These are phyloP conservation scores for Xylocampa areola DNA, from an alignment of 2,888 invertebrate species.

Conservation along the genomic window DNA sequence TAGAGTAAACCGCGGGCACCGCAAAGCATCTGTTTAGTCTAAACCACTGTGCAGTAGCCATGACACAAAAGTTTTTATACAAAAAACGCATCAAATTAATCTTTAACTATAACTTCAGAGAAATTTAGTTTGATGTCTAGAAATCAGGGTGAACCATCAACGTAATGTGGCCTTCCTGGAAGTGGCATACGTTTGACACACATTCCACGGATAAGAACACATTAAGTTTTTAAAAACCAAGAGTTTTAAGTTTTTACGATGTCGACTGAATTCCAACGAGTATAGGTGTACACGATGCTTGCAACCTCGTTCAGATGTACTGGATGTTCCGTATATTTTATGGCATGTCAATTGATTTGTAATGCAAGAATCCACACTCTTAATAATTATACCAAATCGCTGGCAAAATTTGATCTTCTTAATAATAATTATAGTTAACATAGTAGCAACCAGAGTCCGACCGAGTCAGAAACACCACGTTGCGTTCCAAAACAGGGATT, in stretches of 20 bases:
- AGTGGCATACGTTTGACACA: conserved; percentile 76
- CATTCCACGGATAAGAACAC: conserved; percentile 74
- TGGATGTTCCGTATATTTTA: conserved; percentile 26
- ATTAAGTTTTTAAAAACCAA: conserved; percentile 32
- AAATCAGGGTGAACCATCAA: conserved; percentile 38
- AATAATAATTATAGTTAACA: conserved; percentile 13
- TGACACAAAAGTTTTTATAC: conserved; percentile 11
- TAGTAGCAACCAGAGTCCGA: too few species aligned
- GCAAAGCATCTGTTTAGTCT: conserved; percentile 49
- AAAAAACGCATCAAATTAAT: conserved; percentile 36
- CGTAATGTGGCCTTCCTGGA: conserved; percentile 67
- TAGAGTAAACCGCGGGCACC: conserved; percentile 25
- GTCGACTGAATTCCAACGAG: conserved; percentile 25
- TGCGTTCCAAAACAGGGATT: too few species aligned
- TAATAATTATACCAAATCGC: conserved; percentile 18
- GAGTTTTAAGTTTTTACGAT: conserved; percentile 35
- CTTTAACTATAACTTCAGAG: conserved; percentile 17
- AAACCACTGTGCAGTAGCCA: conserved; percentile 13
- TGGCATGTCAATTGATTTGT: conserved; percentile 47
- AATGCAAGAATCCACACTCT: conserved; percentile 15
- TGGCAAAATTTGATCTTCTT: background rate
- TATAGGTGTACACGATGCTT: conserved; percentile 10
- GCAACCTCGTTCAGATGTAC: conserved; percentile 10
- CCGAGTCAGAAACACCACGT: too few species aligned
- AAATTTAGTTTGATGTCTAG: conserved; percentile 16